These are phyloP conservation scores for Perca schrenkii DNA, from an alignment of 2,113 vertebrate genomes.

Conservation along the genomic window DNA sequence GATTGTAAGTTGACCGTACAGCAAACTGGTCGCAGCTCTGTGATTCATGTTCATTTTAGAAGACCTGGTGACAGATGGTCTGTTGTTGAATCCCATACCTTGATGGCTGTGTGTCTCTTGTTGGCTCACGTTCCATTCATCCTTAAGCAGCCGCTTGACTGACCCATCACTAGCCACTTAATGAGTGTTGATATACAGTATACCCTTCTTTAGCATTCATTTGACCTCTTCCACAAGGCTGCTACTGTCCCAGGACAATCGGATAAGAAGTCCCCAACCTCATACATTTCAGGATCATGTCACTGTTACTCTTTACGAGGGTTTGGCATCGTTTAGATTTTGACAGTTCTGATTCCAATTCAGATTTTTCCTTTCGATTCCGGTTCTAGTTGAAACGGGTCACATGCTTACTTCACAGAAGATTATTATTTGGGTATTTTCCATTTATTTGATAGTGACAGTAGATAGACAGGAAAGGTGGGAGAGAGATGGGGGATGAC, in stretches of 20 bases:
- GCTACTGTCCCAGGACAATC: not conserved
- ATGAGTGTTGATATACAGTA: not conserved
- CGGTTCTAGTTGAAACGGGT: too few species aligned
- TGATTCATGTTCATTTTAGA: not conserved
- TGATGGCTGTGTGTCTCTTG: constrained; percentile 18
- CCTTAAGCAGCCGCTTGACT: not conserved
- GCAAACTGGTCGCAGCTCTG: not conserved
- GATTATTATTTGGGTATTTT: too few species aligned
- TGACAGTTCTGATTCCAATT: too few species aligned
- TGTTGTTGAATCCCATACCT: constrained; percentile 20
- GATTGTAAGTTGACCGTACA: not conserved
- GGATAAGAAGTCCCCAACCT: not conserved
- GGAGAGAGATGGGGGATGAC: too few species aligned
- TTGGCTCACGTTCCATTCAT: constrained; percentile 43
- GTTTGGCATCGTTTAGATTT: too few species aligned
- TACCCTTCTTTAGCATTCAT: constrained; percentile 11
- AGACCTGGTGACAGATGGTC: not conserved
- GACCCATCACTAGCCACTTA: not conserved
- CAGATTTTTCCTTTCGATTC: too few species aligned
- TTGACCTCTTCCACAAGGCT: not conserved
- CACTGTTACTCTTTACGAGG: not conserved
- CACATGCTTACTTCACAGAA: too few species aligned
- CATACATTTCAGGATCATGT: not conserved
- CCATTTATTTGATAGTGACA: too few species aligned
- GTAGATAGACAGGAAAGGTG: too few species aligned